These are phyloP conservation scores for Chydorus sphaericus DNA, from an alignment of 2,888 invertebrate genomes.

Conservation along the genomic window DNA sequence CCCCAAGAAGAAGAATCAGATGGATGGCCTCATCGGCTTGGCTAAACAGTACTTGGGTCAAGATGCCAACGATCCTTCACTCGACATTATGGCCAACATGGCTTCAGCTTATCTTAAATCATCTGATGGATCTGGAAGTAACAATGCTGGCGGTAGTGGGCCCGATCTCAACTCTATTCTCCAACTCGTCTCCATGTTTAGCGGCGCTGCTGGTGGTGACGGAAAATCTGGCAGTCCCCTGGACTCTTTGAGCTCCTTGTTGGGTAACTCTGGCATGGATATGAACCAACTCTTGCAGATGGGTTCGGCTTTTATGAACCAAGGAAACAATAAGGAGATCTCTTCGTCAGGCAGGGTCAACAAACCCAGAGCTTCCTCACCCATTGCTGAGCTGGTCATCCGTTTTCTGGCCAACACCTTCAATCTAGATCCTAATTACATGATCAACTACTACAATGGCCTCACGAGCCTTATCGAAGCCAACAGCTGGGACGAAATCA, in stretches of 20 bases:
- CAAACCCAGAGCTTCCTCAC: neutral
- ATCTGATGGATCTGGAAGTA: neutral
- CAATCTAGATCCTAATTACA: neutral
- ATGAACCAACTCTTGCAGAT: constrained; percentile 1
- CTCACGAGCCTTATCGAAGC: neutral
- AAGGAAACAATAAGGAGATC: neutral
- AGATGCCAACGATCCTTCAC: neutral
- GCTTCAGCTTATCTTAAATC: constrained; percentile 7
- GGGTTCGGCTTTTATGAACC: neutral
- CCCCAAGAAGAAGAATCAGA: neutral
- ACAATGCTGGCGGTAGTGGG: constrained; percentile 27
- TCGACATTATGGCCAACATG: constrained; percentile 9
- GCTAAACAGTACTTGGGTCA: constrained; percentile 3
- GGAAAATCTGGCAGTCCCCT: neutral
- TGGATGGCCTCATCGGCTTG: neutral
- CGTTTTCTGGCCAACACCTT: neutral
- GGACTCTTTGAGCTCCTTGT: neutral
- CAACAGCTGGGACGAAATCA: constrained; percentile 6
- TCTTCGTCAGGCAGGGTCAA: neutral
- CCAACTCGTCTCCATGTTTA: constrained; percentile 19
- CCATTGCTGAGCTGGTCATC: neutral
- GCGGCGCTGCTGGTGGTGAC: neutral
- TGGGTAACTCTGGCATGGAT: constrained; percentile 4
- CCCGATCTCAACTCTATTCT: constrained; percentile 31
- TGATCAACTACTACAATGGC: constrained; percentile 2